These are phyloP conservation scores for Salpingus planirostris DNA, from an alignment of 2,888 invertebrate species.

Conservation along the genomic window DNA sequence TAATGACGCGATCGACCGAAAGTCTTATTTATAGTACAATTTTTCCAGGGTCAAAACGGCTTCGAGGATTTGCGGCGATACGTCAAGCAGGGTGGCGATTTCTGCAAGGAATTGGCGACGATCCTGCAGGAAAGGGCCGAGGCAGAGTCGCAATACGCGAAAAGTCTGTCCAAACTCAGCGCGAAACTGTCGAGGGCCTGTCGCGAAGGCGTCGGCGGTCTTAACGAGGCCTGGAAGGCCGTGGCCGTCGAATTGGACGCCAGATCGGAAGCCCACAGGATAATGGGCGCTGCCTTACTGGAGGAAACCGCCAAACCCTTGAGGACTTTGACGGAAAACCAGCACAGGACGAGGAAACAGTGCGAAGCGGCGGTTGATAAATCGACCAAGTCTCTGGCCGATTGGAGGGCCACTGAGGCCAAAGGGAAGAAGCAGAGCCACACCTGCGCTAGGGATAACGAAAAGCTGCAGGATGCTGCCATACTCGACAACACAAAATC, in stretches of 20 bases:
- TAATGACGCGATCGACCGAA: too few relatives aligned
- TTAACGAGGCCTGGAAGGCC: constrained; percentile 86
- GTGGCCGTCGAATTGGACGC: constrained; percentile 89
- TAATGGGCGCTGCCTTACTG: constrained; percentile 50
- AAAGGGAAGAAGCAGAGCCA: constrained; percentile 88
- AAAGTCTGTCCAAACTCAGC: constrained; percentile 80
- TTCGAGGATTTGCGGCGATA: constrained; percentile 88
- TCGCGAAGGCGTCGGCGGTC: constrained; percentile 65
- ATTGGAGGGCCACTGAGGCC: constrained; percentile 78
- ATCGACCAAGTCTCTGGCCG: constrained; percentile 67
- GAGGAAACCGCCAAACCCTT: constrained; percentile 89
- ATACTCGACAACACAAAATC: constrained; percentile 48
- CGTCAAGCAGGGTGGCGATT: constrained; percentile 90
- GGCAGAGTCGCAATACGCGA: constrained; percentile 83
- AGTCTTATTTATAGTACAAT: too few relatives aligned
- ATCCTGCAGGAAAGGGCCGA: constrained; percentile 91
- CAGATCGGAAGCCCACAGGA: constrained; percentile 82
- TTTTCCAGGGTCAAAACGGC: constrained; percentile 77
- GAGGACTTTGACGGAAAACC: constrained; percentile 60
- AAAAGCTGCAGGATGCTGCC: constrained; percentile 79
- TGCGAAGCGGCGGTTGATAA: constrained; percentile 78
- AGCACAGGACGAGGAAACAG: constrained; percentile 62
- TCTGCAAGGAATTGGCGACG: constrained; percentile 82
- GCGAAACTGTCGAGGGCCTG: constrained; percentile 77
- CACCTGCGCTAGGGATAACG: constrained; percentile 79